Conservation (phyloP, 2,113 vertebrate species). For the Thunnus thynnus region DNA sequence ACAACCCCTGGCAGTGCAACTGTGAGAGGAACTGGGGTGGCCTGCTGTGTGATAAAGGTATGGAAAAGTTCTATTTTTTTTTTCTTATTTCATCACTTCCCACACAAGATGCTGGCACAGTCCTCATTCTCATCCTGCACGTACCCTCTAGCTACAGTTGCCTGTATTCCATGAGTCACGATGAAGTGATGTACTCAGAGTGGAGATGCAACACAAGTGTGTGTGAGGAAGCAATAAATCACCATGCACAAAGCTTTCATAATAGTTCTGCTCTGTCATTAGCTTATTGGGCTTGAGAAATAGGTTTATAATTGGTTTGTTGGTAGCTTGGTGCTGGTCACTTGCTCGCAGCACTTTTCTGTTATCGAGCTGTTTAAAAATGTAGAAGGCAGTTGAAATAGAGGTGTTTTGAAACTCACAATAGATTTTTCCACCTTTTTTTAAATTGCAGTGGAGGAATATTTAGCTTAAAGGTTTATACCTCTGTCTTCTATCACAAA, state of each 20-base stretch:
- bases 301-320: neutral
- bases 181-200: neutral
- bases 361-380: neutral
- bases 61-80: slow-evolving; percentile 5
- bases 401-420: neutral
- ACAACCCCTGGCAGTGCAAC: slow-evolving; percentile 92
- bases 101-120: slow-evolving; percentile 6
- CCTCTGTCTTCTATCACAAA: too few relatives aligned
- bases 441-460: too few relatives aligned
- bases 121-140: slow-evolving; percentile 3
- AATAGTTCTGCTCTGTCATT: neutral
- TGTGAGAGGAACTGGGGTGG: slow-evolving; percentile 99
- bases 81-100: neutral
- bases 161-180: slow-evolving; percentile 6
- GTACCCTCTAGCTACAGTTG: slow-evolving; percentile 23
- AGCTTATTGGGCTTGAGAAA: neutral
- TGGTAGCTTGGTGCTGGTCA: too few relatives aligned
- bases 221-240: neutral
- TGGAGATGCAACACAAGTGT: neutral
- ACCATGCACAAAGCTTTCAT: neutral
- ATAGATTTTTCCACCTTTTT: too few relatives aligned
- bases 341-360: neutral
- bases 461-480: too few relatives aligned
- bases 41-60: slow-evolving; percentile 97
- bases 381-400: neutral